Evolutionary conservation across 53 echinoderm and acorn worm genomes (phyloP), one percentile per base, ranked within the genome.

Genomic region (Antedon mediterranea): DNA sequence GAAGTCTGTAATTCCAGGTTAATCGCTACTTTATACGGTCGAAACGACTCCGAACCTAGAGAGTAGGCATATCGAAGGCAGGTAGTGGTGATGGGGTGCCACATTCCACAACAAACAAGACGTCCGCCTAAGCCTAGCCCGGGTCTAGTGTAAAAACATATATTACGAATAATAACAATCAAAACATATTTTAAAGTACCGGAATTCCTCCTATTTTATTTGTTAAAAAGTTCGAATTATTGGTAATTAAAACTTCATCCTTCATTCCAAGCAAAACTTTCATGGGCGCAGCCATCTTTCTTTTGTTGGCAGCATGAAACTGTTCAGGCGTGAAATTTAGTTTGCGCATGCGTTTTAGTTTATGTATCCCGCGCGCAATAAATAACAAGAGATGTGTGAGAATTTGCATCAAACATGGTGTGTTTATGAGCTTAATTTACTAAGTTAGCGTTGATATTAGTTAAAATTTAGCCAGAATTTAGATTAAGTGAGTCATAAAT

Each of bases 191-290:
- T 37, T 13, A 72, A 74, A 80, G 31, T 89, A 89, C 89, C 8
- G 89, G 89, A 71, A 34, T 31, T 73, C 89, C 89, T 28, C 89
- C 89, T 71, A 86, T 70, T 78, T 89, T 89, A 74, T 89, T 89
- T 15, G 33, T 73, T 31, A 73, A 73, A 83, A 86, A 89, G 15
- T 73, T 34, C 0, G 87, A 82, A 1, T 0, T 33, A 71, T 30
- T 30, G 0, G 71, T 73, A 43, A 13, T 70, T 43, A 33, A 34
- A 3, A 86, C 76, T 42, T 72, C 34, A 34, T 83, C 83, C 23
- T 87, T 43, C 44, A 82, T 81, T 23, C 82, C 34, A 28, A 87
- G 72, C 28, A 34, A 42, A 43, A 32, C 34, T 26, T 9, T 32
- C 74, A 75, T 71, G 81, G 78, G 71, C 57, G 82, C 77, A 33